phyloP scores from a whole-genome alignment of 2,888 invertebrate species.

The Cosmopolites sordidus region DNA sequence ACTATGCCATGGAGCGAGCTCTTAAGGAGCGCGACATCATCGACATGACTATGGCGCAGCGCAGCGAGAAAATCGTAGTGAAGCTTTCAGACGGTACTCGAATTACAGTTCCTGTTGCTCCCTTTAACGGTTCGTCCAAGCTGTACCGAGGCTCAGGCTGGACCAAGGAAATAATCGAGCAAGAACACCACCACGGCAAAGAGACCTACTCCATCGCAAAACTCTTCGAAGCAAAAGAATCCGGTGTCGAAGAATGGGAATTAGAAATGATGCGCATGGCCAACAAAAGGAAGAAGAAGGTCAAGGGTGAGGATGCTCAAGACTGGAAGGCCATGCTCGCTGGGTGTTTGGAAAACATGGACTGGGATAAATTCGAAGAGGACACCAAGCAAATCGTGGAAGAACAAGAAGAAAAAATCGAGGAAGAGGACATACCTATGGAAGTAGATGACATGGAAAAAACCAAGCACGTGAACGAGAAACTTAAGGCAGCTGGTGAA shows the following conservation, averaged over 20 bases:
- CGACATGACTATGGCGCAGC: constrained; percentile 70
- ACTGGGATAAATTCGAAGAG: constrained; percentile 59
- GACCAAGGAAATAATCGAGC: constrained; percentile 53
- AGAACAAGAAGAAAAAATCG: constrained; percentile 58
- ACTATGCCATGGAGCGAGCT: constrained; percentile 68
- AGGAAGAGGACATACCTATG: constrained; percentile 48
- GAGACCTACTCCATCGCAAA: constrained; percentile 56
- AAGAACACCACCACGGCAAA: constrained; percentile 46
- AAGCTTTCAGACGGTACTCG: constrained; percentile 65
- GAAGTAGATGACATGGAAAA: constrained; percentile 54
- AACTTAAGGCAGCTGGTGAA: constrained; percentile 52
- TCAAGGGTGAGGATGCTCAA: constrained; percentile 39
- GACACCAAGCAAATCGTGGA: constrained; percentile 69
- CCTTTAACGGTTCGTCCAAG: constrained; percentile 37
- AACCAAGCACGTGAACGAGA: constrained; percentile 58
- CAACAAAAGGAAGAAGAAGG: constrained; percentile 43
- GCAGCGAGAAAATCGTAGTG: constrained; percentile 67
- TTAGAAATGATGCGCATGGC: constrained; percentile 45
- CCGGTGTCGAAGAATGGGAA: constrained; percentile 46
- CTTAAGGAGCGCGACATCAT: constrained; percentile 71
- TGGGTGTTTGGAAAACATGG: constrained; percentile 60
- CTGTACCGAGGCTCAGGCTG: constrained; percentile 44
- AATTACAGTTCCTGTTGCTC: constrained; percentile 60
- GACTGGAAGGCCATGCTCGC: constrained; percentile 52
- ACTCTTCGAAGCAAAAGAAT: constrained; percentile 53